These are phyloP conservation scores for Bufo gargarizans DNA, from an alignment of 2,113 vertebrate genomes.

Conservation along the genomic window DNA sequence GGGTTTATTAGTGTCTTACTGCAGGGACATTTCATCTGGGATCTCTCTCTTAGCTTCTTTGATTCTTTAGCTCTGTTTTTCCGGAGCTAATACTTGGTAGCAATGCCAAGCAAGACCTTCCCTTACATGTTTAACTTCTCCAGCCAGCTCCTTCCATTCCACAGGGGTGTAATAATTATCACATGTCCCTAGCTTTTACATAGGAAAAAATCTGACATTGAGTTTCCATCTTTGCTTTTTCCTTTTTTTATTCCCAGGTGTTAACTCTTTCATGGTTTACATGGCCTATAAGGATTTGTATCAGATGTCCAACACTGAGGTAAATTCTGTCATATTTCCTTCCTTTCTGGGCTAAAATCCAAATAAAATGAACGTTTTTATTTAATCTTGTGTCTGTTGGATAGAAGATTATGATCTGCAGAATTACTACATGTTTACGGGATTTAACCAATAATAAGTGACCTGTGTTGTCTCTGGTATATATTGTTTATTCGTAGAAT, in stretches of 20 bases:
- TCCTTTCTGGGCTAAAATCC: conserved; percentile 38
- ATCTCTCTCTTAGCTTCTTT: conserved; percentile 21
- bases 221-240: conserved; percentile 54
- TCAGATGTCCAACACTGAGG: conserved; percentile 97
- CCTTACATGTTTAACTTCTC: conserved; percentile 33
- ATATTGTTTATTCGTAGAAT: conserved; percentile 14
- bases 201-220: neutral
- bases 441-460: conserved; percentile 13
- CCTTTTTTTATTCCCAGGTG: conserved; percentile 71
- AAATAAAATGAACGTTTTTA: neutral
- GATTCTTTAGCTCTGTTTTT: conserved; percentile 16
- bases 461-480: conserved; percentile 19
- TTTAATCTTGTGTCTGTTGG: conserved; percentile 17
- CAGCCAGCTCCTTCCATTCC: conserved; percentile 51
- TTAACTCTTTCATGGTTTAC: conserved; percentile 97
- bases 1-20: conserved; percentile 22
- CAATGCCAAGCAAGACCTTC: conserved; percentile 36
- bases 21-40: conserved; percentile 9
- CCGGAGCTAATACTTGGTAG: neutral
- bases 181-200: conserved; percentile 26
- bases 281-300: conserved; percentile 98
- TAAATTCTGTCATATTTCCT: conserved; percentile 66
- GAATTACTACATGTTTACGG: conserved; percentile 33
- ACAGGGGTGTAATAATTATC: conserved; percentile 52
- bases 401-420: conserved; percentile 12